Conservation (phyloP, 2,113 vertebrate species). For the Podarcis raffonei region DNA sequence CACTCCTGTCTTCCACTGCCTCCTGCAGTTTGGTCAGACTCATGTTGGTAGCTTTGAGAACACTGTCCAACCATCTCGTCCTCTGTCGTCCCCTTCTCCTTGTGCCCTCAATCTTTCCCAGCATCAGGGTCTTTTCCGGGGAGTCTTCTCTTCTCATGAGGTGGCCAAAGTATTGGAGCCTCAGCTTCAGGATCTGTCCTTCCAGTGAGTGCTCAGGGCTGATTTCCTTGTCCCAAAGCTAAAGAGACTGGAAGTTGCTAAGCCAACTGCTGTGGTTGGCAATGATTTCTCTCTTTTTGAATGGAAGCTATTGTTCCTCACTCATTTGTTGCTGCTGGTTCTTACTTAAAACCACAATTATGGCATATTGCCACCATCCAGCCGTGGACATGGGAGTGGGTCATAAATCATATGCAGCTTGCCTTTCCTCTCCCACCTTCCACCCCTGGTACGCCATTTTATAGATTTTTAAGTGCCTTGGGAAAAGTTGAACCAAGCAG, state of each 20-base stretch:
- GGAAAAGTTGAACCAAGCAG: not conserved
- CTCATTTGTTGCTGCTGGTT: not conserved
- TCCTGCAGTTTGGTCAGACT: too few relatives aligned
- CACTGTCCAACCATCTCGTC: too few relatives aligned
- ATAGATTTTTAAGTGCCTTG: not conserved
- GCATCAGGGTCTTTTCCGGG: too few relatives aligned
- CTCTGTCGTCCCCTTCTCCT: too few relatives aligned
- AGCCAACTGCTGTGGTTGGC: not conserved
- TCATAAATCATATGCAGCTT: constrained; percentile 4
- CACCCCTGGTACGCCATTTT: not conserved
- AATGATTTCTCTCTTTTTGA: not conserved
- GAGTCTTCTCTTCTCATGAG: too few relatives aligned
- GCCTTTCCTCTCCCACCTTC: too few relatives aligned
- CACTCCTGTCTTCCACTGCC: too few relatives aligned
- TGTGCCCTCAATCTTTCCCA: too few relatives aligned
- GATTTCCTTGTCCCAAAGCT: too few relatives aligned
- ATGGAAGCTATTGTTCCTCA: not conserved
- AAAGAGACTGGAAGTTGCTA: too few relatives aligned
- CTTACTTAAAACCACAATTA: not conserved
- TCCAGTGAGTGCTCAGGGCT: too few relatives aligned
- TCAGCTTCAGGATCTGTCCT: not conserved
- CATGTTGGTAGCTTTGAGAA: too few relatives aligned
- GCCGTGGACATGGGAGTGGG: not conserved
- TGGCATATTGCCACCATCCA: not conserved
- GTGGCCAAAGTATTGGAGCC: not conserved